A percentile compares a stretch with the other conserved stretches of the same genome.
Evolutionary conservation across 2,113 vertebrate genomes (phyloP).

Genomic region (Prunella fulvescens): DNA sequence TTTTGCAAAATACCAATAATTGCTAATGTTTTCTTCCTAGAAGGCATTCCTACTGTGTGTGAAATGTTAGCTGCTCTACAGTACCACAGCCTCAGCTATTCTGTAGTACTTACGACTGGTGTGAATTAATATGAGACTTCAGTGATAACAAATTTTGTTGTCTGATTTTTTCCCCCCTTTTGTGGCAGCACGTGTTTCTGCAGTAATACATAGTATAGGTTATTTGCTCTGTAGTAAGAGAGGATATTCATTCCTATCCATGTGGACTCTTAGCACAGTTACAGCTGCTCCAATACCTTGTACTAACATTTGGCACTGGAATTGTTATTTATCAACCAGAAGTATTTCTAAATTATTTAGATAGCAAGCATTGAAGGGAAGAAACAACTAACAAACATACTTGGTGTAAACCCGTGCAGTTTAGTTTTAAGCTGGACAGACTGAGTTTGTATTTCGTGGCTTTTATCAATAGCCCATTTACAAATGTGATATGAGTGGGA

Average conservation of each 20-base stretch:
- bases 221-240: background rate
- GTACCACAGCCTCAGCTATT: background rate
- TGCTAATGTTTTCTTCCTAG: background rate
- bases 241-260: background rate
- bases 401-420: slow-evolving; percentile 1
- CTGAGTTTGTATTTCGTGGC: slow-evolving; percentile 7
- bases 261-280: slow-evolving; percentile 44
- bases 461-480: slow-evolving; percentile 46
- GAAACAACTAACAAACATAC: slow-evolving; percentile 38
- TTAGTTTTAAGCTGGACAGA: slow-evolving; percentile 20
- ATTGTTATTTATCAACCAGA: slow-evolving; percentile 63
- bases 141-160: background rate
- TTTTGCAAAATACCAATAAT: background rate
- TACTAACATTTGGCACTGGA: slow-evolving; percentile 70
- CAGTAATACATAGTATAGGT: background rate
- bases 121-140: background rate
- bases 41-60: background rate
- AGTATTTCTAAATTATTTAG: slow-evolving; percentile 69
- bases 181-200: background rate
- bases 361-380: background rate
- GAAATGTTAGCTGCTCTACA: background rate
- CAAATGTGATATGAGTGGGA: background rate
- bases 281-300: slow-evolving; percentile 58
- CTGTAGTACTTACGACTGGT: background rate
- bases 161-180: background rate